Percentiles rank a stretch among this genome's conserved stretches.
phyloP scores from a whole-genome alignment of 2,888 invertebrate genomes.

The Didymodactylos carnosus region DNA sequence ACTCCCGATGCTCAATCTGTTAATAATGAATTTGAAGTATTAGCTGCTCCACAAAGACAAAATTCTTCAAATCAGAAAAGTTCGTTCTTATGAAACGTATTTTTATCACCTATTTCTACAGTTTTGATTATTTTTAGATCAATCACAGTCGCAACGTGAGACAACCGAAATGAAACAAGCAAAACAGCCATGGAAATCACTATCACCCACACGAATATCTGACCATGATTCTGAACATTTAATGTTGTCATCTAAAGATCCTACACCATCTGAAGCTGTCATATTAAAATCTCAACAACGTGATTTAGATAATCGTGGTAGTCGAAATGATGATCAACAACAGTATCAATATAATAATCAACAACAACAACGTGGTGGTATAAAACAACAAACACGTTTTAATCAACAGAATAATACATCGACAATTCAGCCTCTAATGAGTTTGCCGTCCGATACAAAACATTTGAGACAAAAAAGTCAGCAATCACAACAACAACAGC shows the following conservation, averaged over 20 bases:
- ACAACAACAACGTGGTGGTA: not conserved
- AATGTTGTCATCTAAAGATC: no score
- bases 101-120: no score
- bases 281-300: not conserved
- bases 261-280: not conserved
- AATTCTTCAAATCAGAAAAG: no score
- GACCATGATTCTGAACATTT: no score
- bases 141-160: no score
- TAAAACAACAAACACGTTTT: no score
- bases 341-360: not conserved
- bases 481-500: not conserved
- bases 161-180: not conserved
- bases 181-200: not conserved
- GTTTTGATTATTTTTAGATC: no score
- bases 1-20: no score
- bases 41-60: no score
- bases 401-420: not conserved
- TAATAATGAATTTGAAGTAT: no score
- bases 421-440: not conserved
- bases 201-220: not conserved
- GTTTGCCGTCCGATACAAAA: not conserved
- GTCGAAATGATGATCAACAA: not conserved
- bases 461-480: no score
- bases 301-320: not conserved
- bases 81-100: no score